Base-by-base conservation (phyloP, 2,113 vertebrate genomes). In the Labeo rohita region DNA sequence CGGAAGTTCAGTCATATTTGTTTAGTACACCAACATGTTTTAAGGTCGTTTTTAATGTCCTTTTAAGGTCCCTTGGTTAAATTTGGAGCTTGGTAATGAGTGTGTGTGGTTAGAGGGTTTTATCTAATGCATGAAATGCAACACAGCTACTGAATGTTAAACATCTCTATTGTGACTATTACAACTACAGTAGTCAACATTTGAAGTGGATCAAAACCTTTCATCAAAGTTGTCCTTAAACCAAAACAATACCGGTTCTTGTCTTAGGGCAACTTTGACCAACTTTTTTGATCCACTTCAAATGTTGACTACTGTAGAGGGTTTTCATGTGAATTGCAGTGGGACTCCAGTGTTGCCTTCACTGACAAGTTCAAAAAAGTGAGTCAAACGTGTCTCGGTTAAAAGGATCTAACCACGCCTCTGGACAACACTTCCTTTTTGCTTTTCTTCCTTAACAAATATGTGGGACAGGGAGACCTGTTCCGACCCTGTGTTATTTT, bases 121-220 rank as follows among this genome's bases (percentile, higher is more conserved):
- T 90, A 90, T 91, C 86, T 86, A 83, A 28, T n/a, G 72, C 85
- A 77, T 89, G 88, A 88, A 90, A 80, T 86, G 85, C 76, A 84
- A 84, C 36, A 84, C 90, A 93, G 91, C 90, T 92, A 90, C 85
- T 16, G 68, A 39, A 80, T 82, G 83, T 68, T 90, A 75, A 87
- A 87, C 77, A 87, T 87, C 87, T 88, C 74, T 92, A 89, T 92
- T 93, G 89, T 90, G 89, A 91, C 89, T 90, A 36, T 89, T 84
- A 66, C 86, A 93, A 91, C 81, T 79, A 18, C 28, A 28, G 28
- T 28, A 28, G 28, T 28, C 28, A 28, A 28, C 28, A 28, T 28
- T 28, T 28, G 28, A 28, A 28, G 28, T 28, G 28, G 28, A 28
- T 28, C 28, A 28, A 28, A 28, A 28, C 28, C 28, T 28, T 28